phyloP scores from a whole-genome alignment of 1,140 invertebrate genomes.

The Neodiprion virginianus region DNA sequence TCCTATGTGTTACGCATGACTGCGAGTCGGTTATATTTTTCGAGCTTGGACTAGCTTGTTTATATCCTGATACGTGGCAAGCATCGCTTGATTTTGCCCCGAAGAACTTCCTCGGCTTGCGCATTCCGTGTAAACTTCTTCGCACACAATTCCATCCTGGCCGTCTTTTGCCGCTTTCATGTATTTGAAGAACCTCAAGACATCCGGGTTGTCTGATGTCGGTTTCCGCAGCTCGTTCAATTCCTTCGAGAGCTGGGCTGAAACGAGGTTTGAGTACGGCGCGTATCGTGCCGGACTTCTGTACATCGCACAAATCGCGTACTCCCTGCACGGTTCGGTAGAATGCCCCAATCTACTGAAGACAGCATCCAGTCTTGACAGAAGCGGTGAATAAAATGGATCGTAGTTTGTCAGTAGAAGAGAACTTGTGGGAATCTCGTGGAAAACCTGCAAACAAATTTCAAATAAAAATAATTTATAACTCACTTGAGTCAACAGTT shows the following conservation, averaged over 20 bases:
- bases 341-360: slow-evolving; percentile 77
- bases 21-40: slow-evolving; percentile 54
- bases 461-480: slow-evolving; percentile 13
- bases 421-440: slow-evolving; percentile 83
- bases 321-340: slow-evolving; percentile 77
- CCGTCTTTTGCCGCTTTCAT: slow-evolving; percentile 88
- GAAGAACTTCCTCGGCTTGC: slow-evolving; percentile 64
- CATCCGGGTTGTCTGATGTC: slow-evolving; percentile 81
- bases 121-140: slow-evolving; percentile 59
- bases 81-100: slow-evolving; percentile 77
- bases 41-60: slow-evolving; percentile 84
- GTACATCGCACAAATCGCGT: slow-evolving; percentile 86
- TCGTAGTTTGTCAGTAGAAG: slow-evolving; percentile 84
- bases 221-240: slow-evolving; percentile 83
- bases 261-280: slow-evolving; percentile 86
- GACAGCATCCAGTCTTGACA: slow-evolving; percentile 81
- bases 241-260: slow-evolving; percentile 84
- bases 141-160: slow-evolving; percentile 78
- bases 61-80: slow-evolving; percentile 84
- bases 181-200: slow-evolving; percentile 84
- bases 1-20: background rate
- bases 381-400: slow-evolving; percentile 83
- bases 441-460: slow-evolving; percentile 71
- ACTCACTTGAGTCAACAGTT: slow-evolving; percentile 16
- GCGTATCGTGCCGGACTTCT: slow-evolving; percentile 83